Evolutionary conservation across 1,140 invertebrate species (phyloP).

Genomic region (Ladona fulva): DNA sequence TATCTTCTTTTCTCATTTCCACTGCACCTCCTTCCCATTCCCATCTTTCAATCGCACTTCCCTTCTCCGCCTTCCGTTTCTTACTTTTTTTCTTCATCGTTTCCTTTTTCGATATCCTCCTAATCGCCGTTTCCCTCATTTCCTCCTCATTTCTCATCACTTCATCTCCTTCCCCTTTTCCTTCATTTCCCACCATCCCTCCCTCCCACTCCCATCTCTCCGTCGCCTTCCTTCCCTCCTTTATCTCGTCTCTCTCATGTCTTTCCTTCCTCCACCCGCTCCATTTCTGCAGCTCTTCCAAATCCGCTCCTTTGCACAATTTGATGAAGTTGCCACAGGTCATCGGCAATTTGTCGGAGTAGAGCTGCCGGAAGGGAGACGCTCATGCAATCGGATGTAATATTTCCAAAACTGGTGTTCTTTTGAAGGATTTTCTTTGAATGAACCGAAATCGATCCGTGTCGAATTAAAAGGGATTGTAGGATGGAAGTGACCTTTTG

Average conservation of each 20-base stretch:
- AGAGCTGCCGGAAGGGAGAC: background rate
- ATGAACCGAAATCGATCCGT: too few species aligned
- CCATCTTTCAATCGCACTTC: background rate
- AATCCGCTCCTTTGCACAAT: background rate
- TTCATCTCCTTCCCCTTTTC: background rate
- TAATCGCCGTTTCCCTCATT: background rate
- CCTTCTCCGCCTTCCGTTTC: background rate
- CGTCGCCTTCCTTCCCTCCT: background rate
- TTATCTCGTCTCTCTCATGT: background rate
- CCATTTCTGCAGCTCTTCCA: background rate
- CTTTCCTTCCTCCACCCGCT: background rate
- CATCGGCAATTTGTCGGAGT: background rate
- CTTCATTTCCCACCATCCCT: background rate
- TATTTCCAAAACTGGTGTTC: too few species aligned
- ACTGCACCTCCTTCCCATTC: background rate
- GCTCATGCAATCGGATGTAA: too few species aligned
- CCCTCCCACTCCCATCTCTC: background rate
- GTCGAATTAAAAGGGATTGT: too few species aligned
- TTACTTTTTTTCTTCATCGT: background rate
- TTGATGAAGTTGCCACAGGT: background rate
- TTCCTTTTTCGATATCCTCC: background rate
- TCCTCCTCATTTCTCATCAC: background rate
- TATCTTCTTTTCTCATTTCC: background rate
- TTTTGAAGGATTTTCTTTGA: too few species aligned
- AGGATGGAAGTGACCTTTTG: too few species aligned